Evolutionary conservation across 2,113 vertebrate genomes (phyloP).

Genomic region (Riparia riparia): DNA sequence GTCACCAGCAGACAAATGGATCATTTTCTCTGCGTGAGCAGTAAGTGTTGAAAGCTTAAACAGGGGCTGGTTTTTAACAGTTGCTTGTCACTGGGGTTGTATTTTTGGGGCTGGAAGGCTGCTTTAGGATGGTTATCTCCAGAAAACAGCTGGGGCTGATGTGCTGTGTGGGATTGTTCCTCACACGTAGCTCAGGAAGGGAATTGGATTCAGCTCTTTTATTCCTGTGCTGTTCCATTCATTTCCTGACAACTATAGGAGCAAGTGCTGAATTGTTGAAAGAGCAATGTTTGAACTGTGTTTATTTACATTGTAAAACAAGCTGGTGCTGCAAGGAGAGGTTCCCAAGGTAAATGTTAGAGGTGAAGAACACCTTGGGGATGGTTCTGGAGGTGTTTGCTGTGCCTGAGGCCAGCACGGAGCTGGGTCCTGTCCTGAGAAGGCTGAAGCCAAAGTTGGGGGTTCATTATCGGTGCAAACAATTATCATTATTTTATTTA

Average conservation of each 20-base stretch:
- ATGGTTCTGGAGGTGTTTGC: not conserved
- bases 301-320: not conserved
- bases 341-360: not conserved
- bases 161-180: not conserved
- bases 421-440: not conserved
- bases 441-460: not conserved
- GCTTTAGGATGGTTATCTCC: not conserved
- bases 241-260: not conserved
- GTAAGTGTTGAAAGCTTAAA: not conserved
- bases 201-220: not conserved
- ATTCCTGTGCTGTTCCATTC: not conserved
- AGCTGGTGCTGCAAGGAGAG: not conserved
- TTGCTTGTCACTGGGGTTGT: not conserved
- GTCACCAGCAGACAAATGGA: not conserved
- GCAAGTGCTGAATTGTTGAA: not conserved
- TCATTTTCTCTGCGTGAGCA: not conserved
- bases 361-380: not conserved
- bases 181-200: not conserved
- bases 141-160: not conserved
- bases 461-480: not conserved
- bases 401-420: not conserved
- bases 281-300: not conserved
- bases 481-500: not conserved
- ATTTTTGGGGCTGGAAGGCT: not conserved
- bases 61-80: not conserved